phyloP scores from a whole-genome alignment of 1,140 invertebrate species.

The Drosophila insularis region DNA sequence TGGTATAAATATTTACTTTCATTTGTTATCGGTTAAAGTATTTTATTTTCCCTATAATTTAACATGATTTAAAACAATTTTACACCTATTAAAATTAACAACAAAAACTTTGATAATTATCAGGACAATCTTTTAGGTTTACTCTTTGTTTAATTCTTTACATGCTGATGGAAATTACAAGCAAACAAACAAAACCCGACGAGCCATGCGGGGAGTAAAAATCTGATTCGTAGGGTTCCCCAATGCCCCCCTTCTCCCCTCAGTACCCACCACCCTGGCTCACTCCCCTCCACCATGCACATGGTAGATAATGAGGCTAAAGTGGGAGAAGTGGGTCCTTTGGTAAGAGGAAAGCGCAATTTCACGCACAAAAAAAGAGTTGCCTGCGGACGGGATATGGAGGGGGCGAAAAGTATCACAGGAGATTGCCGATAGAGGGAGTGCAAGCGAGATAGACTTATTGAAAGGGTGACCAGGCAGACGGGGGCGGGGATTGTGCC shows the following conservation, averaged over 20 bases:
- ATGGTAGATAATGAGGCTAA: slow-evolving; percentile 49
- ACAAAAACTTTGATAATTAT: slow-evolving; percentile 9
- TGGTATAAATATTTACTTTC: not conserved
- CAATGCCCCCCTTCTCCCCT: not conserved
- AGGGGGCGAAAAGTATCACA: not conserved
- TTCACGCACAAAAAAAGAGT: slow-evolving; percentile 53
- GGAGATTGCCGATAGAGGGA: not conserved
- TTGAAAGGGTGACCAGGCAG: not conserved
- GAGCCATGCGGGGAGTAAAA: slow-evolving; percentile 3
- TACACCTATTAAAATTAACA: slow-evolving; percentile 14
- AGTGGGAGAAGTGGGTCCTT: not conserved
- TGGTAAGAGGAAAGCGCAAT: slow-evolving; percentile 38
- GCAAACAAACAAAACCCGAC: slow-evolving; percentile 30
- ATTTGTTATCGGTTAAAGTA: not conserved
- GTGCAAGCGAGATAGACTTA: not conserved
- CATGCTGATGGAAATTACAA: slow-evolving; percentile 28
- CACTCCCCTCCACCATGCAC: not conserved
- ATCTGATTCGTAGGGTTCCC: not conserved
- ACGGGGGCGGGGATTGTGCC: slow-evolving; percentile 20
- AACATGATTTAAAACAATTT: slow-evolving; percentile 17
- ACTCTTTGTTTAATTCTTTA: slow-evolving; percentile 29
- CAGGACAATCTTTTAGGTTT: slow-evolving; percentile 16
- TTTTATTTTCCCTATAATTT: not conserved
- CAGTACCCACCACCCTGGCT: not conserved
- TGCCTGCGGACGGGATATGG: not conserved